A percentile compares a stretch with the other conserved stretches of the same genome.
phyloP scores from a whole-genome alignment of 2,888 invertebrate species.

The Norana najaformis region DNA sequence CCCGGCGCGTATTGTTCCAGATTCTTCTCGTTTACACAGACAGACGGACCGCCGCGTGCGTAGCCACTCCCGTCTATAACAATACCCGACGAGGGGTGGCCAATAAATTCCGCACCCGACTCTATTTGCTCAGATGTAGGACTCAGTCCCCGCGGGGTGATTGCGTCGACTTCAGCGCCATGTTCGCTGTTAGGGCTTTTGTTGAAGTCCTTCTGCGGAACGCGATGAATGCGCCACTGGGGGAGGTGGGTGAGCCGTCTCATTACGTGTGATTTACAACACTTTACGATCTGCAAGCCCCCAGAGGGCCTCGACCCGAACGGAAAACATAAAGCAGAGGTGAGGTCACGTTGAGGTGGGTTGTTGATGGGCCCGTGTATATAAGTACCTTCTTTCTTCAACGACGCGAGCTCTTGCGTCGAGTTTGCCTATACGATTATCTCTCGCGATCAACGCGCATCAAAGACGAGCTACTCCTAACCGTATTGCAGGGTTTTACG shows the following conservation, averaged over 20 bases:
- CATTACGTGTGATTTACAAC: not conserved
- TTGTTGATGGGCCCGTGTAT: not conserved
- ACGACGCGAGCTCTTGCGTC: no score
- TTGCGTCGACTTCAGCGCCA: not conserved
- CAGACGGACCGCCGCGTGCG: not conserved
- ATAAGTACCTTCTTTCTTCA: not conserved
- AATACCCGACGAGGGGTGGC: not conserved
- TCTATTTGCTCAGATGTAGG: not conserved
- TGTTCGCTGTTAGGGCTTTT: not conserved
- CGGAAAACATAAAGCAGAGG: not conserved
- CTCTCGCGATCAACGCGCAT: not conserved
- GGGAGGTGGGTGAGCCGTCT: not conserved
- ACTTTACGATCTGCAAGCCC: not conserved
- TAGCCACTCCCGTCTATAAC: not conserved
- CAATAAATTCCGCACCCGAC: slow-evolving; percentile 13
- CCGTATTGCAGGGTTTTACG: not conserved
- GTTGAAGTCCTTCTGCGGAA: not conserved
- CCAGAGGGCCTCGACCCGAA: not conserved
- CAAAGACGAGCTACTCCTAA: not conserved
- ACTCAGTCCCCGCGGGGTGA: not conserved
- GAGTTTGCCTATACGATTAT: no score
- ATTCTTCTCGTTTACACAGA: slow-evolving; percentile 5
- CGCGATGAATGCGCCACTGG: not conserved
- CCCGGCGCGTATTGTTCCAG: not conserved
- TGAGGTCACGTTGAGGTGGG: not conserved